Evolutionary conservation across 1,140 invertebrate genomes (phyloP), one percentile per base, ranked within the genome.

Genomic region (Holcopasites calliopsidis): DNA sequence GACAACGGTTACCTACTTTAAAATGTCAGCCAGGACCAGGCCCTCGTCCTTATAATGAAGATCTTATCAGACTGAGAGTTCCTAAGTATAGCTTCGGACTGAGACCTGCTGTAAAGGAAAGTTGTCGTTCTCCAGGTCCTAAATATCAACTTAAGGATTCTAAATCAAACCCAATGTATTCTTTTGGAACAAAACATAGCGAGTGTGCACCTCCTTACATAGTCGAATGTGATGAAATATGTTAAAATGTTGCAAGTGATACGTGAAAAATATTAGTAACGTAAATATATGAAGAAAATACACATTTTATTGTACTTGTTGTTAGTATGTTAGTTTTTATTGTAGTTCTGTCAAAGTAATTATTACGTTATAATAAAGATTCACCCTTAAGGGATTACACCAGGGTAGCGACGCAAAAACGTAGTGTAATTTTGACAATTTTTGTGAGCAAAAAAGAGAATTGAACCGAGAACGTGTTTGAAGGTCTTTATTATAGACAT

Each of bases 131-230:
- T 38, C 79, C 83, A 2, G 83, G 82, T n/a, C 82, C 82, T 3
- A 79, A 60, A 57, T 84, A 85, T 13, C 8, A 33, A 2, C 0
- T n/a, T 1, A 62, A 40, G 33, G 1, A 5, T 28, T 2, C 23
- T 1, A 62, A 79, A 44, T 21, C 50, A 10, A 62, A 3, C 10
- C 79, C 71, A 0, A 55, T 49, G 1, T 85, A 31, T 55, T 79
- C 82, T 0, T 85, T 85, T 28, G 79, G 83, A n/a, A 13, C 66
- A 18, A 85, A 72, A 31, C 83, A 85, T 13, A 82, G 61, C 35
- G 40, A 68, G 28, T 85, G 83, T 13, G 55, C 76, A 2, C 75
- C 57, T 23, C 83, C 83, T 13, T 79, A 79, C 4, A 70, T 85
- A 1, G 55, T 62, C 10, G 50, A 84, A 50, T 85, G 83, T 18